phyloP scores from a whole-genome alignment of 2,888 invertebrate species.

The Argyresthia goedartella region DNA sequence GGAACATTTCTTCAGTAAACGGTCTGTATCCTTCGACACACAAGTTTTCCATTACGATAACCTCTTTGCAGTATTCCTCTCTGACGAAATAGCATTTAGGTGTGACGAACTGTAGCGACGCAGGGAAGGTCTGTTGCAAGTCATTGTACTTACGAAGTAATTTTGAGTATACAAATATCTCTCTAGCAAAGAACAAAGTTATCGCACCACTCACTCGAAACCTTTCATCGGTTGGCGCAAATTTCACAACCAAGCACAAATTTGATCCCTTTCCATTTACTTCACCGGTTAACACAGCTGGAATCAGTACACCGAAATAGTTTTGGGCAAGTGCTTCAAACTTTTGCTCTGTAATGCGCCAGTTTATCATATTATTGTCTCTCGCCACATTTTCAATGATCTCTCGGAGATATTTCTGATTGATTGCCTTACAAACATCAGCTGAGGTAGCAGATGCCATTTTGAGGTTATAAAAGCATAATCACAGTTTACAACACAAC shows the following conservation, averaged over 20 bases:
- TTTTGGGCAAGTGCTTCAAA: constrained; percentile 42
- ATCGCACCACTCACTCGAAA: constrained; percentile 52
- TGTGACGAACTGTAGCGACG: constrained; percentile 20
- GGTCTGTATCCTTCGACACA: constrained; percentile 33
- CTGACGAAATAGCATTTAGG: constrained; percentile 41
- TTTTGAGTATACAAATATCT: constrained; percentile 43
- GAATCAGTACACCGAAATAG: constrained; percentile 51
- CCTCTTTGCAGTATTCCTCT: constrained; percentile 42
- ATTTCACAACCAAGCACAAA: constrained; percentile 40
- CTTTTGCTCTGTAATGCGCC: constrained; percentile 18
- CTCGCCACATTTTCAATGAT: constrained; percentile 14
- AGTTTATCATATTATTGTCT: constrained; percentile 16
- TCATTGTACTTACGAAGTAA: constrained; percentile 31
- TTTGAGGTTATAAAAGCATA: too few relatives aligned
- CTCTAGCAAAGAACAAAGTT: constrained; percentile 41
- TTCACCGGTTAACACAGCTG: constrained; percentile 30
- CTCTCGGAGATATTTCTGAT: background rate
- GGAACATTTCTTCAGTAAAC: constrained; percentile 26
- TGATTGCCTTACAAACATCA: background rate
- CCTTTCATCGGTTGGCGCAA: constrained; percentile 49
- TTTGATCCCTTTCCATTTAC: constrained; percentile 15
- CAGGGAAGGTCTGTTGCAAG: constrained; percentile 21
- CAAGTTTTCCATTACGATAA: constrained; percentile 47
- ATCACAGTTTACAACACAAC: too few relatives aligned
- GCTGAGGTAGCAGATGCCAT: too few relatives aligned